A percentile compares a stretch with the other conserved stretches of the same genome.
Evolutionary conservation across 2,888 invertebrate species (phyloP).

Genomic region (Cerastoderma edule): DNA sequence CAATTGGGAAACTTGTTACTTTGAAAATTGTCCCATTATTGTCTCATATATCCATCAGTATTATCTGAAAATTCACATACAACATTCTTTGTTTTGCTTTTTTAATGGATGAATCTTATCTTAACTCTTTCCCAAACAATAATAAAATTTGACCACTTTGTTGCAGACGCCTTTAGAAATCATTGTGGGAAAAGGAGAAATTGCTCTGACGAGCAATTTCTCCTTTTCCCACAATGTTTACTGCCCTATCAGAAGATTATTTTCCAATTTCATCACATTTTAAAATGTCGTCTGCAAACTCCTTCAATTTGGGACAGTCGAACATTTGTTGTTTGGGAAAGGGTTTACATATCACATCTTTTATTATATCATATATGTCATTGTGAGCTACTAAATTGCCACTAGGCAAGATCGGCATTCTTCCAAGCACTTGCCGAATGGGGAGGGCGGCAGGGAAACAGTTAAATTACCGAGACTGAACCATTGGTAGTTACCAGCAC

Average conservation of each 20-base stretch:
- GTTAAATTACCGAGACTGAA: too few relatives aligned
- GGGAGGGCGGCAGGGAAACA: too few relatives aligned
- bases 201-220: not conserved
- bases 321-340: too few relatives aligned
- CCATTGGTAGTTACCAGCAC: too few relatives aligned
- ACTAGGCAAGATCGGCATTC: too few relatives aligned
- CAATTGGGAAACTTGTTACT: not conserved
- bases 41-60: too few relatives aligned
- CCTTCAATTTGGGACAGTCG: not conserved
- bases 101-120: too few relatives aligned
- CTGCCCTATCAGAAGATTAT: not conserved
- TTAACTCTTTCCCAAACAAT: not conserved
- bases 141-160: not conserved
- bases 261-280: not conserved
- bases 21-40: too few relatives aligned
- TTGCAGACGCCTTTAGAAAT: not conserved
- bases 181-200: constrained; percentile 9
- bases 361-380: not conserved
- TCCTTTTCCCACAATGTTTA: not conserved
- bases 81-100: too few relatives aligned
- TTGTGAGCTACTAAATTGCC: too few relatives aligned
- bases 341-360: not conserved
- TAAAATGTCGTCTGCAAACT: not conserved
- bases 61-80: too few relatives aligned
- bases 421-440: too few relatives aligned